These are phyloP conservation scores for Anagyrus pseudococci DNA, from an alignment of 2,888 invertebrate genomes.

Conservation along the genomic window DNA sequence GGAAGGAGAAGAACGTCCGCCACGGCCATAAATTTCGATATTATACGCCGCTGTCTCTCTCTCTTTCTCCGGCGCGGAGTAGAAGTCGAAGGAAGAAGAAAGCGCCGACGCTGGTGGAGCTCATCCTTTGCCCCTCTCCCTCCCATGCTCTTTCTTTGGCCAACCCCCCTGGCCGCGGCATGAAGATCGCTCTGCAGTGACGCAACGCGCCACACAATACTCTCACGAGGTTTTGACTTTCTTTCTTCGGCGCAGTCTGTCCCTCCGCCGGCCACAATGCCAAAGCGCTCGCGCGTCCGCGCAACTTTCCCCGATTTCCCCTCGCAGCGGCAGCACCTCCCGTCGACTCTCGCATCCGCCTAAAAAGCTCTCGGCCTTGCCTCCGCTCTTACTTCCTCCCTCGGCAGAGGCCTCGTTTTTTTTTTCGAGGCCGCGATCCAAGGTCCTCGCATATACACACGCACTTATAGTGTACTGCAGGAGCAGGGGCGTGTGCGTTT, in stretches of 20 bases:
- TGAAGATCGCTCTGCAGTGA: no score
- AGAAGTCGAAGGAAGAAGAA: no score
- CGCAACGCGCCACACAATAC: constrained; percentile 38
- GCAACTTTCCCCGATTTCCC: constrained; percentile 58
- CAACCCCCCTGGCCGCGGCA: neutral
- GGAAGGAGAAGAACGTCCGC: no score
- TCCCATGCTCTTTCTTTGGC: no score
- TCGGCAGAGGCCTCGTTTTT: no score
- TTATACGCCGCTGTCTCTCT: constrained; percentile 53
- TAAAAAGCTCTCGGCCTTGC: constrained; percentile 30
- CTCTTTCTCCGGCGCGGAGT: constrained; percentile 7
- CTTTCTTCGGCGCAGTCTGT: no score
- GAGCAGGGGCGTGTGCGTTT: no score
- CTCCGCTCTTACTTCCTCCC: constrained; percentile 19
- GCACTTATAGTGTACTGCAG: no score
- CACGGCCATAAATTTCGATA: constrained; percentile 60
- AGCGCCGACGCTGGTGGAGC: no score
- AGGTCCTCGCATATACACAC: neutral
- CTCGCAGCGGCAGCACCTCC: constrained; percentile 18
- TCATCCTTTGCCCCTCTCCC: no score
- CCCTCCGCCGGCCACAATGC: constrained; percentile 35
- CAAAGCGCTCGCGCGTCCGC: constrained; percentile 38
- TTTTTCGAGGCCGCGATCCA: constrained; percentile 1
- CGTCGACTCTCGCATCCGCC: neutral
- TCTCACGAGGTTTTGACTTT: constrained; percentile 46